Evolutionary conservation across 2,113 vertebrate genomes (phyloP).

Genomic region (Ailurus styani): DNA sequence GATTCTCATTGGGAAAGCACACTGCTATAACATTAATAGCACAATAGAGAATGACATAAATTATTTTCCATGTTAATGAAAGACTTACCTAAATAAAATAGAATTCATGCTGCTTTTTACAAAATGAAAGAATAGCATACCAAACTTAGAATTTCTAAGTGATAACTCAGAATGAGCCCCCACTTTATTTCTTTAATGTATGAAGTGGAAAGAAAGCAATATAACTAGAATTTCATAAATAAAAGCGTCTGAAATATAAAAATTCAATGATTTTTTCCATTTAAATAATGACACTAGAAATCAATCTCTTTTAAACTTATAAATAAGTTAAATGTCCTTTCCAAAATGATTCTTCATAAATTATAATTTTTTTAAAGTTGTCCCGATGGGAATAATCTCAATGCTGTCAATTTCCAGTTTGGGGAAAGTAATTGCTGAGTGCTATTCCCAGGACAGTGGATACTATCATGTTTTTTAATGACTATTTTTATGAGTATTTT

Average conservation of each 20-base stretch:
- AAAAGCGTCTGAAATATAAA: background rate
- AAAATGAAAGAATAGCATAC: background rate
- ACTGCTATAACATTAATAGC: background rate
- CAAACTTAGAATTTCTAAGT: background rate
- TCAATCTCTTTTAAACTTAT: background rate
- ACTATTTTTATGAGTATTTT: slow-evolving; percentile 3
- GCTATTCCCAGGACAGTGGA: background rate
- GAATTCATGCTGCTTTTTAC: background rate
- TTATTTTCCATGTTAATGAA: background rate
- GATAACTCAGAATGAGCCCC: background rate
- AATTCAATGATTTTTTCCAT: background rate
- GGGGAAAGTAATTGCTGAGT: background rate
- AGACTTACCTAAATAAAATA: background rate
- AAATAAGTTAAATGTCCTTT: background rate
- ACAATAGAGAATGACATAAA: background rate
- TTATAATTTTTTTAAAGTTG: background rate
- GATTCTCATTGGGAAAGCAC: background rate
- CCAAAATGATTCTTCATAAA: background rate
- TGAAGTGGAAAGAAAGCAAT: background rate
- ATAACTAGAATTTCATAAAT: background rate
- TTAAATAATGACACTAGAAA: slow-evolving; percentile 7
- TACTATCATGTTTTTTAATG: background rate
- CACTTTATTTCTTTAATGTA: background rate
- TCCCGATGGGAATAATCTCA: background rate
- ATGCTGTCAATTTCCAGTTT: background rate